Conservation (phyloP, 64 coral and sea anemone genomes). For the Stichodactyla helianthus region DNA sequence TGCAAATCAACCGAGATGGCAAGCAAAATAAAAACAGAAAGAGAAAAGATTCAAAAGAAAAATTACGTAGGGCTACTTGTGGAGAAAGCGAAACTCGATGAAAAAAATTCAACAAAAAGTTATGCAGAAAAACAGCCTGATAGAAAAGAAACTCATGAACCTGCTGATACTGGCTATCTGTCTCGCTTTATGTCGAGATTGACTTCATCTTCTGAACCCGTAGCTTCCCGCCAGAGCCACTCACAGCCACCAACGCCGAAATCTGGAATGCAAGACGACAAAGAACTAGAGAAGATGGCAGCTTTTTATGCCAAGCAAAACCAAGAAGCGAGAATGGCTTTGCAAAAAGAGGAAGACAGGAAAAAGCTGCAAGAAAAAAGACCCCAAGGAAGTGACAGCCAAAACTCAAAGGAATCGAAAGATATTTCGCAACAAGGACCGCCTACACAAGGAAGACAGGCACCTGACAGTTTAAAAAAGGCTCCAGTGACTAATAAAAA, state of each 20-base stretch:
- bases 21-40: neutral
- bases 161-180: neutral
- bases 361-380: neutral
- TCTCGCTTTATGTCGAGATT: neutral
- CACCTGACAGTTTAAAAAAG: neutral
- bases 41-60: neutral
- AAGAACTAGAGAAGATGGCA: neutral
- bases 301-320: slow-evolving; percentile 1
- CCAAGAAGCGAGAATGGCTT: neutral
- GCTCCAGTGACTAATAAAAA: neutral
- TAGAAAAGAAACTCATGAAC: neutral
- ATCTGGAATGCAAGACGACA: neutral
- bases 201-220: neutral
- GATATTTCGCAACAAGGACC: neutral
- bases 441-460: neutral
- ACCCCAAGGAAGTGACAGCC: neutral
- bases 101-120: neutral
- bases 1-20: neutral
- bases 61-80: no score
- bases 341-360: neutral
- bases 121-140: neutral
- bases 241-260: no score
- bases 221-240: neutral
- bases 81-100: neutral
- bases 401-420: neutral